Evolutionary conservation across 2,888 invertebrate genomes (phyloP).

Genomic region (Glyphotaelius pellucidus): DNA sequence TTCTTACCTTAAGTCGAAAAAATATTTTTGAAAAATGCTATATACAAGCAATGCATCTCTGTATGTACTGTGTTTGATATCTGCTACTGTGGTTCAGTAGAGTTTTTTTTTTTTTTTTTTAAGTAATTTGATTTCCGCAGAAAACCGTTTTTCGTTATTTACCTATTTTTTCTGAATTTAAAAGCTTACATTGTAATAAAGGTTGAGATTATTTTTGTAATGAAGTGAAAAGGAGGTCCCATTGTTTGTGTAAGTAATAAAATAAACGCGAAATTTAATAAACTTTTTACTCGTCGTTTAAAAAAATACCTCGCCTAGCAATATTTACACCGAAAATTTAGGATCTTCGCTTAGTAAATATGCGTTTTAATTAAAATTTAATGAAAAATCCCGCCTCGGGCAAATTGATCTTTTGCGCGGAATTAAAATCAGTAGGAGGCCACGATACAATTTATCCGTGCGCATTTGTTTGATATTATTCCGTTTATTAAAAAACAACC

Average conservation of each 20-base stretch:
- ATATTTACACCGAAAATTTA: neutral
- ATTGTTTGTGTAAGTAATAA: neutral
- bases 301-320: neutral
- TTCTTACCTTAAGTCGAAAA: too few relatives aligned
- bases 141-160: too few relatives aligned
- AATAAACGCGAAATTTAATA: neutral
- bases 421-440: constrained; percentile 29
- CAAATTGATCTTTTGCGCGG: neutral
- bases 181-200: neutral
- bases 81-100: too few relatives aligned
- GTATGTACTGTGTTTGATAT: too few relatives aligned
- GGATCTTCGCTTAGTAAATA: neutral
- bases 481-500: constrained; percentile 18
- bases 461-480: constrained; percentile 9
- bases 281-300: neutral
- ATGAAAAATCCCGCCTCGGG: neutral
- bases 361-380: constrained; percentile 2
- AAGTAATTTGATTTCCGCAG: too few relatives aligned
- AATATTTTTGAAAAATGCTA: too few relatives aligned
- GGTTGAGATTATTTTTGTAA: neutral
- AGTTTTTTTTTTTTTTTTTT: too few relatives aligned
- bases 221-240: neutral
- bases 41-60: too few relatives aligned
- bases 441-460: constrained; percentile 4
- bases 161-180: too few relatives aligned